Evolutionary conservation across 2,113 vertebrate species (phyloP).

Genomic region (Lepus europaeus): DNA sequence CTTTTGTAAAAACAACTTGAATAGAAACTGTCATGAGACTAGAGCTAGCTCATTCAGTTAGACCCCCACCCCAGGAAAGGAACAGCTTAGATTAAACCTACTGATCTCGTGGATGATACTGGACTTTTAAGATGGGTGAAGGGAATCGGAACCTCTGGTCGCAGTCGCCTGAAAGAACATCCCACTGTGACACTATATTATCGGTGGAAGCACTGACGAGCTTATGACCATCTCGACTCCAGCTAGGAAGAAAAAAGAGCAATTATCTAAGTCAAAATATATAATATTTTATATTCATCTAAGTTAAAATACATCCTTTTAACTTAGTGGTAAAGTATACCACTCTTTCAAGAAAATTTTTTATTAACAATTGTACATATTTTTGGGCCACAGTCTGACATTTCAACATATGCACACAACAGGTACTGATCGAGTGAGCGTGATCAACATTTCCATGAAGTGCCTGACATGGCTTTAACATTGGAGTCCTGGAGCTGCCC

Average conservation of each 20-base stretch:
- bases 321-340: too few relatives aligned
- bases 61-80: slow-evolving; percentile 49
- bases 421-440: too few relatives aligned
- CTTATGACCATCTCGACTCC: slow-evolving; percentile 99
- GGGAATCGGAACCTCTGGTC: slow-evolving; percentile 99
- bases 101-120: slow-evolving; percentile 98
- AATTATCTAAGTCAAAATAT: not conserved
- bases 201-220: slow-evolving; percentile 98
- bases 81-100: slow-evolving; percentile 85
- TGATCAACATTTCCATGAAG: too few relatives aligned
- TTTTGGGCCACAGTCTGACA: too few relatives aligned
- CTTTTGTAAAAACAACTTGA: not conserved
- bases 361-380: too few relatives aligned
- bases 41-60: slow-evolving; percentile 36
- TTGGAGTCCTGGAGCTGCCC: too few relatives aligned
- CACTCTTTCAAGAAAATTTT: too few relatives aligned
- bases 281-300: not conserved
- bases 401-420: too few relatives aligned
- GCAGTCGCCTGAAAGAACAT: slow-evolving; percentile 97
- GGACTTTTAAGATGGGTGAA: slow-evolving; percentile 97
- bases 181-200: slow-evolving; percentile 99
- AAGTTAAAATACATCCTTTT: not conserved
- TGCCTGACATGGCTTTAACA: too few relatives aligned
- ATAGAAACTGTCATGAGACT: slow-evolving; percentile 9
- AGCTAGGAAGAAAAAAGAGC: slow-evolving; percentile 86